These are phyloP conservation scores for Rissa tridactyla DNA, from an alignment of 2,113 vertebrate genomes.

Conservation along the genomic window DNA sequence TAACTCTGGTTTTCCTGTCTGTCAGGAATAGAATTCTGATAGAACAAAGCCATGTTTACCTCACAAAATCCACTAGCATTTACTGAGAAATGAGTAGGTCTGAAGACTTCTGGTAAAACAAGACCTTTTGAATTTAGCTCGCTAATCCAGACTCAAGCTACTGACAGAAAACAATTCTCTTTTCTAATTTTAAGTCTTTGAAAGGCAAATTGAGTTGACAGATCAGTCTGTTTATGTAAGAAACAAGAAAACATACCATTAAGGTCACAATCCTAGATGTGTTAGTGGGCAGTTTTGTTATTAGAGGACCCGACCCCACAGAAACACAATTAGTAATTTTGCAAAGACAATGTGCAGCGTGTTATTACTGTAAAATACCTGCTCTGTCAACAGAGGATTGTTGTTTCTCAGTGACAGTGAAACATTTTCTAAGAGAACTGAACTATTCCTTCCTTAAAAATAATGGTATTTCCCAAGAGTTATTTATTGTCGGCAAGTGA, in stretches of 20 bases:
- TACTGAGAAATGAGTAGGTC: neutral
- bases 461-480: neutral
- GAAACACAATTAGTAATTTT: neutral
- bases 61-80: neutral
- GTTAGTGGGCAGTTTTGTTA: neutral
- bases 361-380: neutral
- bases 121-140: neutral
- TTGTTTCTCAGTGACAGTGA: neutral
- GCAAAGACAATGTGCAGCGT: neutral
- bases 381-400: neutral
- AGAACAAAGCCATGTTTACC: neutral
- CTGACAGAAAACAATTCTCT: neutral
- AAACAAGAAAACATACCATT: neutral
- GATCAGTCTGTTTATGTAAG: neutral
- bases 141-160: neutral
- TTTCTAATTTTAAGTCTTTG: neutral
- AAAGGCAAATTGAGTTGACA: neutral
- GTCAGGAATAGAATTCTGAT: neutral
- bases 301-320: neutral
- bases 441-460: neutral
- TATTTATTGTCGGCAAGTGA: neutral
- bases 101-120: neutral
- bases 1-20: neutral
- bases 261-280: neutral
- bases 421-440: neutral